Evolutionary conservation across 2,888 invertebrate species (phyloP).

Genomic region (Dolichomitus sp.): DNA sequence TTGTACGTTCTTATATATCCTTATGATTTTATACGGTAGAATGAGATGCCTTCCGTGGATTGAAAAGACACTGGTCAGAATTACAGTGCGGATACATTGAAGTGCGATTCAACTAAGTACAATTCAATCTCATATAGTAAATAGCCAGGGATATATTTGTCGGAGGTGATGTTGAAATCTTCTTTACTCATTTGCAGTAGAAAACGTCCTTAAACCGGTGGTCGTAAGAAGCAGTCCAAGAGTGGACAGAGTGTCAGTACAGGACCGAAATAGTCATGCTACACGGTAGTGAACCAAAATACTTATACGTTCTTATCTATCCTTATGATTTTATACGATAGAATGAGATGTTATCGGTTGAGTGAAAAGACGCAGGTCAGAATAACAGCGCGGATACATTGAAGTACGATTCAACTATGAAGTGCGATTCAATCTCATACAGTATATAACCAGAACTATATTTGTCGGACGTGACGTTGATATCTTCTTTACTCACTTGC

Average conservation of each 20-base stretch:
- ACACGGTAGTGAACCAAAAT: conserved; percentile 38
- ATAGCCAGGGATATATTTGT: conserved; percentile 13
- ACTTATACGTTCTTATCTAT: conserved; percentile 20
- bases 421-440: conserved; percentile 32
- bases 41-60: too few species aligned
- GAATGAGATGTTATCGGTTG: too few species aligned
- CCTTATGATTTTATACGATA: too few species aligned
- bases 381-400: conserved; percentile 70
- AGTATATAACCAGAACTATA: conserved; percentile 12
- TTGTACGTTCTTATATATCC: too few species aligned
- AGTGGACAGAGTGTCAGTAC: neutral
- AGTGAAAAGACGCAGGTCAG: conserved; percentile 46
- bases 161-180: neutral
- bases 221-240: conserved; percentile 2
- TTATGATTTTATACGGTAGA: too few species aligned
- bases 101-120: conserved; percentile 58
- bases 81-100: conserved; percentile 69
- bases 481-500: conserved; percentile 9
- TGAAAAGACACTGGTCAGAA: conserved; percentile 57
- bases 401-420: conserved; percentile 61
- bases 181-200: conserved; percentile 4
- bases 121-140: conserved; percentile 19
- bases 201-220: neutral
- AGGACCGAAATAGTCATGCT: conserved; percentile 18
- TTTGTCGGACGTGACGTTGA: neutral